Conservation (phyloP, 2,113 vertebrate genomes). For the Numida meleagris region DNA sequence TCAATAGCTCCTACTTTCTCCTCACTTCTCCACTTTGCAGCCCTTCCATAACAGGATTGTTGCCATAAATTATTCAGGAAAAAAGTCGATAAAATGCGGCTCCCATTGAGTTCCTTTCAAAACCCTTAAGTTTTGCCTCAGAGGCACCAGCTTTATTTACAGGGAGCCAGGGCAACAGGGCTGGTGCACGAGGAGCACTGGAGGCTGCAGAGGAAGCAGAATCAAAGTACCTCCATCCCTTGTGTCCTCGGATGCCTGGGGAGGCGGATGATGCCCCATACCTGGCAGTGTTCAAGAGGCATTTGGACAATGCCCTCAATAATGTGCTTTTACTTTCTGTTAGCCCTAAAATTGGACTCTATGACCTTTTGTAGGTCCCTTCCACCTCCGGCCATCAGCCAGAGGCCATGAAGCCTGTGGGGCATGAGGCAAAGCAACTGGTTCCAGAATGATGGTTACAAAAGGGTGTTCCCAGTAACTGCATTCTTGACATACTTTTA, state of each 20-base stretch:
- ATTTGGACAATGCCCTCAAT: neutral
- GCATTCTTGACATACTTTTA: too few relatives aligned
- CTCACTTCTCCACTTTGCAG: neutral
- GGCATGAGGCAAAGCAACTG: too few relatives aligned
- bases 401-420: too few relatives aligned
- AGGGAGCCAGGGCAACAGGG: fast-evolving
- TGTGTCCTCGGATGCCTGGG: neutral
- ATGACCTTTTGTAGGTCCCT: neutral
- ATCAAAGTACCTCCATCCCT: neutral
- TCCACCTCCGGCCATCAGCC: neutral
- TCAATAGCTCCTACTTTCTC: neutral
- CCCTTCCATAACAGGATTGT: neutral
- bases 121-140: neutral
- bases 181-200: fast-evolving
- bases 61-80: neutral
- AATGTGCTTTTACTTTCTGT: neutral
- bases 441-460: too few relatives aligned
- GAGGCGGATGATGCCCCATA: neutral
- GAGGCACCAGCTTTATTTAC: neutral
- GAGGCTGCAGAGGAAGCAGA: neutral
- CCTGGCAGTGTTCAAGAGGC: neutral
- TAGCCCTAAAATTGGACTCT: neutral
- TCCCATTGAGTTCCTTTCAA: neutral
- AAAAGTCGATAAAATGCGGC: neutral
- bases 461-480: too few relatives aligned